Base-by-base conservation (phyloP, 2,888 invertebrate genomes). In the Trachelus stipa region DNA sequence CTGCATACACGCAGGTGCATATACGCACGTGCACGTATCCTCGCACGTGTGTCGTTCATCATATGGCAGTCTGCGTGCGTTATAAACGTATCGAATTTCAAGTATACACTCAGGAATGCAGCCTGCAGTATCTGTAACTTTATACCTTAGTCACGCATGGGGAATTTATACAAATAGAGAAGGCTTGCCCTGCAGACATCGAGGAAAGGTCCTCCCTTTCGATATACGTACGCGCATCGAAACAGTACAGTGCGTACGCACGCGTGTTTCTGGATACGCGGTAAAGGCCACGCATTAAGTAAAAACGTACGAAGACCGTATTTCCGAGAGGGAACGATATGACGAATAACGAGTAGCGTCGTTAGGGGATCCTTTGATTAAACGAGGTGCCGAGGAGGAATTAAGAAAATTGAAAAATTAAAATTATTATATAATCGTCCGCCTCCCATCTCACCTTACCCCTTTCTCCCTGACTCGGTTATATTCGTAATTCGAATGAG, bases 51-150 rank as follows among this genome's bases (percentile, higher is more conserved):
- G 56, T 23, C 56, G 23, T 56, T 56, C 56, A 23, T 56, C 56
- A 23, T 23, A 56, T 56, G 56, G 56, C 56, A 56, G 56, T 56
- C 6, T 56, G 56, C 9, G 33, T 76, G 74, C 78, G 80, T 78
- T 79, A 79, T 75, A 83, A 84, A 85, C 83, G 81, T 86, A 87
- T 88, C 86, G 88, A 88, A 88, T 88, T 88, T 88, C 87, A 84
- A 80, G 83, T 84, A 77, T 84, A 82, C 79, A 79, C 83, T 84
- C 83, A 83, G 87, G 87, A 88, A 88, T 88, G 88, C 83, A 78
- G 81, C 78, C 83, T 83, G 82, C 80, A 83, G 81, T 82, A 77
- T 81, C 81, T 82, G 88, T 86, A 87, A 87, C 87, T 85, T 85
- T 85, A 88, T 87, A 87, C 87, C 84, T 81, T 83, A 83, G 83